phyloP scores from a whole-genome alignment of 1,140 invertebrate genomes.

The Coenobita brevimanus region DNA sequence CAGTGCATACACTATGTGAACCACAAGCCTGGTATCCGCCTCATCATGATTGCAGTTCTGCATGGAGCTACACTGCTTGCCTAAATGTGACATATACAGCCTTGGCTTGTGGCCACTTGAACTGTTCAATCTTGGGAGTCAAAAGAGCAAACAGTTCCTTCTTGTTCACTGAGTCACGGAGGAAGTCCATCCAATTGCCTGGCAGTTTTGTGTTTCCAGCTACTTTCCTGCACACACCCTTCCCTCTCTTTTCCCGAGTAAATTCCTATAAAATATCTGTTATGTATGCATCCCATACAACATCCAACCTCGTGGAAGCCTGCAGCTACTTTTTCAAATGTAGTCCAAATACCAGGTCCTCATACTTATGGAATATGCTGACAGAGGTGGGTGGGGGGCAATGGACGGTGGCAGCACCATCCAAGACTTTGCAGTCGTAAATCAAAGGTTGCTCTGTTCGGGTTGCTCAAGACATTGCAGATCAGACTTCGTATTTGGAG shows the following conservation, averaged over 20 bases:
- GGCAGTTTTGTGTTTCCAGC: not conserved
- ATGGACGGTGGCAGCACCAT: not conserved
- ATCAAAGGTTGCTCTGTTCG: not conserved
- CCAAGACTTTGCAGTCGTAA: slow-evolving; percentile 1
- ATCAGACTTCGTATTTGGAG: slow-evolving; percentile 7
- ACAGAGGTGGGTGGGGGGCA: not conserved
- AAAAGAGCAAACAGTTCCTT: slow-evolving; percentile 7
- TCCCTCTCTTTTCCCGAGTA: slow-evolving; percentile 17
- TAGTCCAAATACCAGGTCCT: not conserved
- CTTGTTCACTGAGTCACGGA: slow-evolving; percentile 7
- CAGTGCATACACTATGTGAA: not conserved
- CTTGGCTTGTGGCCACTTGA: not conserved
- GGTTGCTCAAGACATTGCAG: slow-evolving; percentile 16
- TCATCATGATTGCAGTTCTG: slow-evolving; percentile 26
- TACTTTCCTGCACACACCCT: slow-evolving; percentile 13
- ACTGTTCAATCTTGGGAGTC: slow-evolving; percentile 12
- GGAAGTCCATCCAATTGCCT: slow-evolving; percentile 16
- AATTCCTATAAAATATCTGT: slow-evolving; percentile 13
- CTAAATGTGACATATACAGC: slow-evolving; percentile 25
- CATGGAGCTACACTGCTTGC: not conserved
- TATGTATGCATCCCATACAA: slow-evolving; percentile 24
- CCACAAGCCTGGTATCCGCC: slow-evolving; percentile 9
- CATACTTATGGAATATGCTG: slow-evolving; percentile 9
- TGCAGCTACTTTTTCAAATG: not conserved
- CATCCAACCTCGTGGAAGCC: not conserved